These are phyloP conservation scores for Elephantulus edwardii DNA, from an alignment of 2,113 vertebrate species.

Conservation along the genomic window DNA sequence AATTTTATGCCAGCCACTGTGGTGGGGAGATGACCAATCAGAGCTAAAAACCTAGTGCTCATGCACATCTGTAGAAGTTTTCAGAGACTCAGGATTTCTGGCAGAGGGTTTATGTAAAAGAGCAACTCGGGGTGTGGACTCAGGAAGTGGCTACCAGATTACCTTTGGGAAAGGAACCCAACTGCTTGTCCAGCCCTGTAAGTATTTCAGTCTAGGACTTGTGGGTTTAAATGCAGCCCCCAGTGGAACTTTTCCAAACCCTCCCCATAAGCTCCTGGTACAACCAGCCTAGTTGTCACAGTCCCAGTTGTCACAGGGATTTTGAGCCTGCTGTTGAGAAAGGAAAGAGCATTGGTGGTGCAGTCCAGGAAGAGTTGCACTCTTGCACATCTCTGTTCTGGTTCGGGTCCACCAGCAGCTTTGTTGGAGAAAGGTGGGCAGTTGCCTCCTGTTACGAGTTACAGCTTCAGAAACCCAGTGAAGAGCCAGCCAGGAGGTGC, in stretches of 20 bases:
- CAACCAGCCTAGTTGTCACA: fast-evolving
- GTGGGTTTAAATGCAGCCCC: background rate
- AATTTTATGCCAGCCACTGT: background rate
- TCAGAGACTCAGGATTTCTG: background rate
- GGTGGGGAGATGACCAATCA: background rate
- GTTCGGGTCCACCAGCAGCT: too few relatives aligned
- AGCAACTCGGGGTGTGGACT: conserved; percentile 59
- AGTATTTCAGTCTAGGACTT: conserved; percentile 36
- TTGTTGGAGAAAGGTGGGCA: too few relatives aligned
- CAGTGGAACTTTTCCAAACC: background rate
- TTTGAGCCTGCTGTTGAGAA: background rate
- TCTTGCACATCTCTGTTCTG: too few relatives aligned
- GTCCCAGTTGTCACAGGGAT: background rate
- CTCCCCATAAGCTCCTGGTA: background rate
- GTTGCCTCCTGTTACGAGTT: too few relatives aligned
- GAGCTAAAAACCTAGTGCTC: background rate
- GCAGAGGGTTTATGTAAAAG: conserved; percentile 60
- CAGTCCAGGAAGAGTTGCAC: too few relatives aligned
- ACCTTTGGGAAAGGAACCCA: conserved; percentile 71
- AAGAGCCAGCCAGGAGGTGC: too few relatives aligned
- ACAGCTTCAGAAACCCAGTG: too few relatives aligned
- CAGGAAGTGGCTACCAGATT: background rate
- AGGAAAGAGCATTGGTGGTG: too few relatives aligned
- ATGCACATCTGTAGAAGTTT: background rate
- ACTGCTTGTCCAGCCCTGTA: conserved; percentile 66